These are phyloP conservation scores for Poeciliopsis presidionis DNA, from an alignment of 2,797 vertebrate genomes.

Conservation along the genomic window DNA sequence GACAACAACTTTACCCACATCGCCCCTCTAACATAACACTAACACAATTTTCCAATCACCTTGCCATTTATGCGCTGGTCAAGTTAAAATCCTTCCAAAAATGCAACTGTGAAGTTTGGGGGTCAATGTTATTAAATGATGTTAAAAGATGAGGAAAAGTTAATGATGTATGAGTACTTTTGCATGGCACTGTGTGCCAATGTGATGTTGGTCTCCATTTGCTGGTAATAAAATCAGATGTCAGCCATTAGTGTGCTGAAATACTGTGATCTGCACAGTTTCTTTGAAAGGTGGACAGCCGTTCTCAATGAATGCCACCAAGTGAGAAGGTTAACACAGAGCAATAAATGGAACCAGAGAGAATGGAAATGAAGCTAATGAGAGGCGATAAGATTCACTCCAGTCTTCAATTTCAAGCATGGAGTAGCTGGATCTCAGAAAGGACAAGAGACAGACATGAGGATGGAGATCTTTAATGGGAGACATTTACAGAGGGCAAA, in stretches of 20 bases:
- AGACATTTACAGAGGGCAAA: constrained; percentile 67
- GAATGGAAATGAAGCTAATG: constrained; percentile 80
- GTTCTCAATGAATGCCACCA: constrained; percentile 57
- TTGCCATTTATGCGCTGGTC: background rate
- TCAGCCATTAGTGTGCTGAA: constrained; percentile 67
- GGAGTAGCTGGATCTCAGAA: constrained; percentile 69
- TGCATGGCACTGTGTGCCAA: constrained; percentile 3
- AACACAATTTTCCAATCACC: too few relatives aligned
- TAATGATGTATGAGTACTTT: background rate
- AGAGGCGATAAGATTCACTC: constrained; percentile 81
- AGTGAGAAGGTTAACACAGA: constrained; percentile 78
- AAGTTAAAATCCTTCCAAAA: background rate
- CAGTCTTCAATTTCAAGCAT: constrained; percentile 81
- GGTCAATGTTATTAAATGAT: background rate
- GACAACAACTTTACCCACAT: too few relatives aligned
- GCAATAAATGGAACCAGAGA: constrained; percentile 74
- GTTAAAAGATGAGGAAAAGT: background rate
- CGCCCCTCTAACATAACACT: too few relatives aligned
- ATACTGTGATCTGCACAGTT: constrained; percentile 64
- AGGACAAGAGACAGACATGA: constrained; percentile 63
- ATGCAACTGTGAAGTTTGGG: background rate
- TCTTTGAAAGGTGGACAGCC: constrained; percentile 60
- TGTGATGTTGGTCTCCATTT: constrained; percentile 44
- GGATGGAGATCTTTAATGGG: constrained; percentile 70
- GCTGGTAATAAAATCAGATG: constrained; percentile 67